These are phyloP conservation scores for Drosophila rubida DNA, from an alignment of 2,888 invertebrate genomes.

Conservation along the genomic window DNA sequence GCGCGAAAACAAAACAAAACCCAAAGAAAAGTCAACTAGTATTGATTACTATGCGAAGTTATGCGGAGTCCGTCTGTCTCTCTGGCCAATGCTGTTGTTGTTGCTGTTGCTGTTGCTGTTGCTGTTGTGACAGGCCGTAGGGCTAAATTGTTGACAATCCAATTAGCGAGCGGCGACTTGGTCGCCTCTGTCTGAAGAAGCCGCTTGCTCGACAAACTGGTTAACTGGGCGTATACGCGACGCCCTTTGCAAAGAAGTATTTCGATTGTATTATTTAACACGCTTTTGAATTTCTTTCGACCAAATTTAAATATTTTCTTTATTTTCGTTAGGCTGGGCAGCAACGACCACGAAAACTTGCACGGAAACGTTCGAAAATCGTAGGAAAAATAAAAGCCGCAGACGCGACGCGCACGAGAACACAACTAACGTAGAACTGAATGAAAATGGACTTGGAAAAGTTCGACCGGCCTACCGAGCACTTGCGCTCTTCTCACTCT, in stretches of 20 bases:
- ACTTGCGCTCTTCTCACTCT: constrained; percentile 43
- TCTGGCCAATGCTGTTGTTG: constrained; percentile 1
- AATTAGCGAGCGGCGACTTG: constrained; percentile 55
- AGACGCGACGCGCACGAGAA: constrained; percentile 66
- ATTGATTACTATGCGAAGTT: constrained; percentile 75
- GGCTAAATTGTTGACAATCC: constrained; percentile 71
- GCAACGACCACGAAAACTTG: constrained; percentile 37
- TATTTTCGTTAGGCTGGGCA: constrained; percentile 15
- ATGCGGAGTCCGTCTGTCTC: constrained; percentile 57
- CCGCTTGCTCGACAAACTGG: constrained; percentile 30
- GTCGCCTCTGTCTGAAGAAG: constrained; percentile 33
- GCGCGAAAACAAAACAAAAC: constrained; percentile 58
- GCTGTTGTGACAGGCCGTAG: constrained; percentile 59
- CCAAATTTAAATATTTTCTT: background rate
- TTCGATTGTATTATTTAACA: constrained; percentile 6
- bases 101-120: background rate
- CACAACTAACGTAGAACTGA: constrained; percentile 74
- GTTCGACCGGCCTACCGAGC: constrained; percentile 21
- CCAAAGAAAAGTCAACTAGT: constrained; percentile 40
- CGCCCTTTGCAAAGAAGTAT: constrained; percentile 4
- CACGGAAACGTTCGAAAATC: constrained; percentile 21
- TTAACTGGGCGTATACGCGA: constrained; percentile 39
- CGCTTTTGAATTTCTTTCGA: constrained; percentile 1
- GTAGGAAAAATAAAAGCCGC: constrained; percentile 30
- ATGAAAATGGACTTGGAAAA: constrained; percentile 45